phyloP scores from a whole-genome alignment of 2,113 vertebrate genomes.

The Ranitomeya variabilis region DNA sequence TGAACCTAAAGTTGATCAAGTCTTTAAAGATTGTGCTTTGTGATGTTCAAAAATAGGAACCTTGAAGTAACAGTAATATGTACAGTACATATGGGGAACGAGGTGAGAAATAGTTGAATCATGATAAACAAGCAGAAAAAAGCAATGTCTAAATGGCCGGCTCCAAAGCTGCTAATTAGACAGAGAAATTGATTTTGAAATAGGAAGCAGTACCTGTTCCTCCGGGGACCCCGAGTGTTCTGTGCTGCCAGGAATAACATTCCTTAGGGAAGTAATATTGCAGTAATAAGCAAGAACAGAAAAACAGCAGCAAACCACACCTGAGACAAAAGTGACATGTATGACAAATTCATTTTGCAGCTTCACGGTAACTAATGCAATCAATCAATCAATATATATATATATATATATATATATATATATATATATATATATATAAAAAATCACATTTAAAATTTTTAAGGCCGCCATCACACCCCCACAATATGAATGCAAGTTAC shows the following conservation, averaged over 20 bases:
- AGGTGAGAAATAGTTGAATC: slow-evolving; percentile 14
- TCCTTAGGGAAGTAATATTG: slow-evolving; percentile 32
- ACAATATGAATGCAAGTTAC: no score
- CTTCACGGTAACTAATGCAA: not conserved
- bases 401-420: no score
- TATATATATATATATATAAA: no score
- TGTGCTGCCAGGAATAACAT: slow-evolving; percentile 24
- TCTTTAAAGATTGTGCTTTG: no score
- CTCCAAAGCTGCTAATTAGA: slow-evolving; percentile 28
- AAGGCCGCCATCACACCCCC: no score
- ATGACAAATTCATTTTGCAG: not conserved
- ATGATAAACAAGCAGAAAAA: slow-evolving; percentile 6
- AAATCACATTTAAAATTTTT: no score
- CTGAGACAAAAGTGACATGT: slow-evolving; percentile 23
- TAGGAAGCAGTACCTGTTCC: slow-evolving; percentile 15
- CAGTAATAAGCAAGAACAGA: slow-evolving; percentile 41
- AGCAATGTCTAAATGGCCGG: no score
- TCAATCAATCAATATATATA: not conserved
- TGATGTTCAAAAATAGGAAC: no score
- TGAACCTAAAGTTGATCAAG: no score
- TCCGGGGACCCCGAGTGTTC: slow-evolving; percentile 20
- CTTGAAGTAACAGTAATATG: no score
- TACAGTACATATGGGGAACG: not conserved
- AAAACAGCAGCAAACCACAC: slow-evolving; percentile 22
- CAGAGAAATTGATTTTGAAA: slow-evolving; percentile 34